Base-by-base conservation (phyloP, 2,113 vertebrate species). In the Ochotona curzoniae region DNA sequence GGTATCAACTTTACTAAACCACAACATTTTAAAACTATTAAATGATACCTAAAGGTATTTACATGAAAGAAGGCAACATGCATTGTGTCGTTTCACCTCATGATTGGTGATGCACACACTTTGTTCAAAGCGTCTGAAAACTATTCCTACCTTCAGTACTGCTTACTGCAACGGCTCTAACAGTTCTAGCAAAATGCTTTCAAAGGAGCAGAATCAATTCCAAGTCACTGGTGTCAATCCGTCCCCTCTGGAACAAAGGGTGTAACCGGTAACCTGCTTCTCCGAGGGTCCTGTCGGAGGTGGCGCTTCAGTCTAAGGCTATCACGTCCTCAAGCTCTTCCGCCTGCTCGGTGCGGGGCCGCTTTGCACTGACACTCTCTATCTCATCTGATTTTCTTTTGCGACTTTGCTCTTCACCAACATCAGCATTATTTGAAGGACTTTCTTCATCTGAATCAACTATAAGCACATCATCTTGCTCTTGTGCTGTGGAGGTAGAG, bases 401-500 rank as follows among this genome's bases (percentile, higher is more conserved):
- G 86, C 95, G 98, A 95, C 91, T 97, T 88, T 95, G 96, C 17
- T 92, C 91, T 8, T 30, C 91, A 25, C 96, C 92, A 0, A 97
- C 90, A 0, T 98, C 98, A 0, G 96, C 86, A 1, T 97, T 97
- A 97, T 98, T 97, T 11, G 98, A 98, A 66, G 99, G 95, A 1
- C 97, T 96, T 95, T 99, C 99, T 54, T 99, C 99, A 3, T 99
- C 99, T 0, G 99, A 99, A 96, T 99, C 99, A 15, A 99, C 97
- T 0, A 99, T 98, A 96, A 99, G 98, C 54, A 99, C 82, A 21
- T 99, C 99, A 0, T 99, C 99, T 28, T 99, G 98, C 15, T 99
- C 98, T 83, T 97, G 96, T 94, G 98, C 99, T 98, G 99, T 99
- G 80, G 99, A 99, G 71, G 99, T 99, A 78, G 99, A 99, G 0